These are phyloP conservation scores for Apodemus speciosus DNA, from an alignment of 2,113 vertebrate genomes.

Conservation along the genomic window DNA sequence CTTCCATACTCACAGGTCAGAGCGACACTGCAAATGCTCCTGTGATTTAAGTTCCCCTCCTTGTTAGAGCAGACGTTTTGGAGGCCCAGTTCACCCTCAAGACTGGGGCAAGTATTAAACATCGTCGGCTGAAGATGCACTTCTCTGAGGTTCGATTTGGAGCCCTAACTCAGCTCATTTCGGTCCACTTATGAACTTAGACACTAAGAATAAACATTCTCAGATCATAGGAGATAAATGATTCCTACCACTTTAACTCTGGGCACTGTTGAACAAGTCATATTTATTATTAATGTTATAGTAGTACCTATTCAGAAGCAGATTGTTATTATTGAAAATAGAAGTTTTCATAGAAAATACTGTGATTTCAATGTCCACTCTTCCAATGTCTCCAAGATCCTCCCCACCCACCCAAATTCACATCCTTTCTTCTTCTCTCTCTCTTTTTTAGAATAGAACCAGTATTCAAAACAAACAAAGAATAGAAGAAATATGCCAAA, in stretches of 20 bases:
- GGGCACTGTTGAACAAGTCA: not conserved
- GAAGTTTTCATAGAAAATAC: no score
- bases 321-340: not conserved
- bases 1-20: not conserved
- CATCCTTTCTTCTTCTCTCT: not conserved
- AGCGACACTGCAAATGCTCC: not conserved
- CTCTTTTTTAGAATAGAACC: not conserved
- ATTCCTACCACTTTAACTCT: not conserved
- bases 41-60: not conserved
- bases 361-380: no score
- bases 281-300: not conserved
- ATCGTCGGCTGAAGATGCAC: accelerated
- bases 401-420: not conserved
- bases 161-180: not conserved
- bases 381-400: no score
- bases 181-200: not conserved
- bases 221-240: not conserved
- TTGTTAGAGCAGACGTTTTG: not conserved
- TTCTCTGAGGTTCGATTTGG: not conserved
- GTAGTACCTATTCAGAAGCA: not conserved
- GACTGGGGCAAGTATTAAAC: not conserved
- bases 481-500: no score
- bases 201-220: not conserved
- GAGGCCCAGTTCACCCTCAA: not conserved
- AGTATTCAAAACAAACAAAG: not conserved